Evolutionary conservation across 92 coral and sea anemone genomes (phyloP).

Genomic region (Porites evermanni): DNA sequence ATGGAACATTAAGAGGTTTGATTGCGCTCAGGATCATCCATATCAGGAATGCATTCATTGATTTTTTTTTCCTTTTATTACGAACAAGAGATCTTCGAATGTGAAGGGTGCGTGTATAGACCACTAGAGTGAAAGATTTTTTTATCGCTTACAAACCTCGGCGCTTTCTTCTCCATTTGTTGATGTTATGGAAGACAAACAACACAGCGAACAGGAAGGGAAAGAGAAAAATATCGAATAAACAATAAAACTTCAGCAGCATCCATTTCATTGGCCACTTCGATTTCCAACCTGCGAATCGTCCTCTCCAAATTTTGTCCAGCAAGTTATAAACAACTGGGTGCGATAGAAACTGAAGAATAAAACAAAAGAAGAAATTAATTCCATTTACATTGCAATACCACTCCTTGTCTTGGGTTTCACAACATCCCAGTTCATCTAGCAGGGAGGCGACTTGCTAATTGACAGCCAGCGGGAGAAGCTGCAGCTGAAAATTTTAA

Average conservation of each 20-base stretch:
- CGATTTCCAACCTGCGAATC: slow-evolving; percentile 38
- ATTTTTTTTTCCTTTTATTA: too few relatives aligned
- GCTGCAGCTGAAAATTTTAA: too few relatives aligned
- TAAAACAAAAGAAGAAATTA: background rate
- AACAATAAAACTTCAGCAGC: slow-evolving; percentile 17
- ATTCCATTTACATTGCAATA: too few relatives aligned
- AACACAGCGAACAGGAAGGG: slow-evolving; percentile 30
- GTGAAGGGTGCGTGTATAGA: too few relatives aligned
- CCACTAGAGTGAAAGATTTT: background rate
- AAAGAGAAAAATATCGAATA: slow-evolving; percentile 31
- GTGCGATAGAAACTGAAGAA: slow-evolving; percentile 43
- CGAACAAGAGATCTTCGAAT: too few relatives aligned
- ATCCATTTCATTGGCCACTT: slow-evolving; percentile 33
- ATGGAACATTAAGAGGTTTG: too few relatives aligned
- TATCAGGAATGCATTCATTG: too few relatives aligned
- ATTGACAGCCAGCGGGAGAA: too few relatives aligned
- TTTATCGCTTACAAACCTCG: background rate
- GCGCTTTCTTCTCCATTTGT: slow-evolving; percentile 22
- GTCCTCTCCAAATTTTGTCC: slow-evolving; percentile 41
- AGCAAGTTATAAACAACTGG: slow-evolving; percentile 36
- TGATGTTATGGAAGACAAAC: slow-evolving; percentile 16
- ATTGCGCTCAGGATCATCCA: too few relatives aligned
- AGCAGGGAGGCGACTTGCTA: too few relatives aligned
- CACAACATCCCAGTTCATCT: too few relatives aligned
- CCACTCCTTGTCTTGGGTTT: too few relatives aligned